phyloP scores from a whole-genome alignment of 2,797 vertebrate species.

The Propithecus perrieri region DNA sequence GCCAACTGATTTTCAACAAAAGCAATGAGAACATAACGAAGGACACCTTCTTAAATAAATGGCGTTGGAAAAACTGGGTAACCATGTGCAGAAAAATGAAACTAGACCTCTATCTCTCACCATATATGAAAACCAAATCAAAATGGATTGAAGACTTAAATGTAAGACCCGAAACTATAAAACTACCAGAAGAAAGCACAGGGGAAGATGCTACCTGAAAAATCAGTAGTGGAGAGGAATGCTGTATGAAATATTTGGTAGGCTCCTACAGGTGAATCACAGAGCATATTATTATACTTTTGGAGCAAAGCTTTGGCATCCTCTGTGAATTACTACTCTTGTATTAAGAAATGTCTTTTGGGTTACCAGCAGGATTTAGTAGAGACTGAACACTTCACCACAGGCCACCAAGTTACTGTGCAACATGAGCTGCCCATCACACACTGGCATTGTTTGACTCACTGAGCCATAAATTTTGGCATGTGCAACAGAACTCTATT shows the following conservation, averaged over 20 bases:
- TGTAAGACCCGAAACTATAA: no score
- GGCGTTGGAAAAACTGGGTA: no score
- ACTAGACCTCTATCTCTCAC: no score
- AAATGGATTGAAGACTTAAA: no score
- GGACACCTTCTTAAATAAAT: no score
- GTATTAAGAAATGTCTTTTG: not conserved
- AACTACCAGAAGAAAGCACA: no score
- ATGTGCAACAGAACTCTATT: not conserved
- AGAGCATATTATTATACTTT: not conserved
- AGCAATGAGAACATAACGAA: no score
- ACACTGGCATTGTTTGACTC: not conserved
- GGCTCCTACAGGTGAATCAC: not conserved
- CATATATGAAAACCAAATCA: no score
- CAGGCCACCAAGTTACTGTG: not conserved
- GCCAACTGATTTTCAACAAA: no score
- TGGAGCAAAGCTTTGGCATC: not conserved
- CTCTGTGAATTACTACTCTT: not conserved
- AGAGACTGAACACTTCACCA: not conserved
- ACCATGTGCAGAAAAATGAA: no score
- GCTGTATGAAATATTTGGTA: not conserved
- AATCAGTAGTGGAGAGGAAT: not conserved
- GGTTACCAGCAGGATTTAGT: not conserved
- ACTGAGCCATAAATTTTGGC: not conserved
- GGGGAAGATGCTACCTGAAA: not conserved
- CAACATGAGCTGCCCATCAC: not conserved